A percentile compares a stretch with the other conserved stretches of the same genome.
These are phyloP conservation scores for Botrylloides violaceus DNA, from an alignment of 23 tunicate species.

Conservation along the genomic window DNA sequence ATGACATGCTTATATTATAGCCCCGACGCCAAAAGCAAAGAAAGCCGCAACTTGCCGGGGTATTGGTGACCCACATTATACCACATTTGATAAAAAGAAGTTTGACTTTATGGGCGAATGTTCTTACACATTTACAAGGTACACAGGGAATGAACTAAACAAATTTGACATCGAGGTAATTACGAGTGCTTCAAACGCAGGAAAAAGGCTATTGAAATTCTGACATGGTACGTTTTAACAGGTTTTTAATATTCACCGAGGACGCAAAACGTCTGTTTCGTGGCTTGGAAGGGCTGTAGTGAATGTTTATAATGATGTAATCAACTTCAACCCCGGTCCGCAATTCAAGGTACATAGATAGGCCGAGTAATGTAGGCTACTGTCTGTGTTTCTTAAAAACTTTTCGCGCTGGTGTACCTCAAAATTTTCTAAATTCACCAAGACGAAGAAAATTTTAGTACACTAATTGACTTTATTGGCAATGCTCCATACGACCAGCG, in stretches of 20 bases:
- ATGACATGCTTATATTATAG: too few relatives aligned
- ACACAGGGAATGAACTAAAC: neutral
- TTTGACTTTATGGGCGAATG: constrained; percentile 63
- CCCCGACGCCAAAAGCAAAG: too few relatives aligned
- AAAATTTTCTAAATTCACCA: too few relatives aligned
- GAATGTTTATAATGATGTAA: constrained; percentile 23
- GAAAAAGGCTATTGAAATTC: neutral
- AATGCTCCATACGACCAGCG: too few relatives aligned
- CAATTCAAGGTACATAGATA: constrained; percentile 1
- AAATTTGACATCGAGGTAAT: constrained; percentile 21
- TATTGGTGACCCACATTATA: constrained; percentile 62
- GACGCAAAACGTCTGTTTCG: constrained; percentile 42
- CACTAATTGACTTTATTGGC: too few relatives aligned
- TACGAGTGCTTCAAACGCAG: neutral
- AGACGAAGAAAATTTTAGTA: neutral
- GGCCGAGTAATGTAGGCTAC: too few relatives aligned
- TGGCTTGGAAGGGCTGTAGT: constrained; percentile 65
- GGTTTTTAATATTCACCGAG: constrained; percentile 72
- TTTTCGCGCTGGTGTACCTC: too few relatives aligned
- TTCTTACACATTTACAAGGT: constrained; percentile 37
- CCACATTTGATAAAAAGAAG: constrained; percentile 38
- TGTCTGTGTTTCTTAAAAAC: too few relatives aligned
- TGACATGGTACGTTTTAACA: neutral
- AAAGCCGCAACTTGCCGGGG: constrained; percentile 33
- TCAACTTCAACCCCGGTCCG: constrained; percentile 27